These are phyloP conservation scores for Trachythela sp. DNA, from an alignment of 64 coral and sea anemone species.

Conservation along the genomic window DNA sequence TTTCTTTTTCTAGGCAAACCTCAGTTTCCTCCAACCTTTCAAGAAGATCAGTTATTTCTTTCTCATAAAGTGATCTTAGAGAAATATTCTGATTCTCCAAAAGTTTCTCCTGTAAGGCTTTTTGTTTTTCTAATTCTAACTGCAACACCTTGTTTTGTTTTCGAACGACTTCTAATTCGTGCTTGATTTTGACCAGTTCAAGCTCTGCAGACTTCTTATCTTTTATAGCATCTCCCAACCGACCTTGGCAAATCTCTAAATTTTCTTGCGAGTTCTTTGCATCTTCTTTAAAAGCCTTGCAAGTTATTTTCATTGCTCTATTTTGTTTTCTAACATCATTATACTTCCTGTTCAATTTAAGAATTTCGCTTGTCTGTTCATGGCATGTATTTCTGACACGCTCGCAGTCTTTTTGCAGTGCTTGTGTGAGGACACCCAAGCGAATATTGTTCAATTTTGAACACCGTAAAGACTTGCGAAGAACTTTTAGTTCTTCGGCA, in stretches of 20 bases:
- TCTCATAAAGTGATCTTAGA: not conserved
- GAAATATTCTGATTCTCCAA: not conserved
- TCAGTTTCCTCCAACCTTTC: not conserved
- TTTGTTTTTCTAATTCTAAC: slow-evolving; percentile 17
- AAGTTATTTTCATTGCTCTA: slow-evolving; percentile 8
- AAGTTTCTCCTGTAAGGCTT: not conserved
- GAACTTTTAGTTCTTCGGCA: not conserved
- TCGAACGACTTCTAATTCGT: not conserved
- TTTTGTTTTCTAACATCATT: not conserved
- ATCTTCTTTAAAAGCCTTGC: slow-evolving; percentile 10
- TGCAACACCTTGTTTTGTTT: not conserved
- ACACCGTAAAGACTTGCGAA: not conserved
- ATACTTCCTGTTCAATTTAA: not conserved
- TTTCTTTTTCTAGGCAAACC: not conserved
- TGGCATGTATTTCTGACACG: not conserved
- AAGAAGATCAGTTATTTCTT: not conserved
- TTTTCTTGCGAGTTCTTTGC: not conserved
- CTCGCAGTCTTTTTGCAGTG: slow-evolving; percentile 7
- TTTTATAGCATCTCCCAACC: not conserved
- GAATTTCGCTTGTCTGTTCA: not conserved
- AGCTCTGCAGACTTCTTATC: not conserved
- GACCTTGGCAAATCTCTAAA: not conserved
- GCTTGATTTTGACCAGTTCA: not conserved
- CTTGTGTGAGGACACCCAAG: not conserved
- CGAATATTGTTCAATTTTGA: slow-evolving; percentile 14